Conservation (phyloP, 2,797 vertebrate genomes). For the Lycodopsis pacificus region DNA sequence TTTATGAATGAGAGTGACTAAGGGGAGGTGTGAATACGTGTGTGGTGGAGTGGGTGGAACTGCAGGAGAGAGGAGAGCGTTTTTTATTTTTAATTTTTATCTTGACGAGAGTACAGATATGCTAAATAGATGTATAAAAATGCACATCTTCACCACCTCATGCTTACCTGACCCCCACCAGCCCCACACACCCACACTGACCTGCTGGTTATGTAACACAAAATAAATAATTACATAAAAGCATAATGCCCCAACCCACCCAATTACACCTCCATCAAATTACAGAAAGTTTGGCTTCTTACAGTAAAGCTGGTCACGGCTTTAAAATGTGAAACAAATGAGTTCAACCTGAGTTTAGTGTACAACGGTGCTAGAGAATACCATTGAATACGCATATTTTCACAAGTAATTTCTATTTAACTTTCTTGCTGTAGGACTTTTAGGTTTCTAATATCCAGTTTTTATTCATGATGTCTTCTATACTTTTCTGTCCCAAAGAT, state of each 20-base stretch:
- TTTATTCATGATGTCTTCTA: not conserved
- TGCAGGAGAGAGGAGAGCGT: conserved; percentile 13
- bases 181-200: conserved; percentile 21
- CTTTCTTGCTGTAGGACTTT: not conserved
- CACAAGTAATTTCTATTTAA: not conserved
- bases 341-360: not conserved
- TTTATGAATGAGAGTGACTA: conserved; percentile 75
- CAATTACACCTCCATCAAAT: conserved; percentile 26
- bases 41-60: conserved; percentile 44
- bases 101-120: not conserved
- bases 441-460: not conserved
- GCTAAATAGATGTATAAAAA: not conserved
- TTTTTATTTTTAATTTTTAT: conserved; percentile 27
- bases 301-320: not conserved
- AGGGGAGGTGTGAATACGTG: conserved; percentile 49
- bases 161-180: not conserved
- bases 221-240: conserved; percentile 42
- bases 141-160: not conserved
- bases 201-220: conserved; percentile 40
- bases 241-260: conserved; percentile 2
- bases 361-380: not conserved
- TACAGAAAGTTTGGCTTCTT: not conserved
- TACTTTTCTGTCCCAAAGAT: not conserved
- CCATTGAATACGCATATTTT: not conserved
- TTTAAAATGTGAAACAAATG: not conserved